Evolutionary conservation across 2,113 vertebrate species (phyloP).

Genomic region (Embiotoca jacksoni): DNA sequence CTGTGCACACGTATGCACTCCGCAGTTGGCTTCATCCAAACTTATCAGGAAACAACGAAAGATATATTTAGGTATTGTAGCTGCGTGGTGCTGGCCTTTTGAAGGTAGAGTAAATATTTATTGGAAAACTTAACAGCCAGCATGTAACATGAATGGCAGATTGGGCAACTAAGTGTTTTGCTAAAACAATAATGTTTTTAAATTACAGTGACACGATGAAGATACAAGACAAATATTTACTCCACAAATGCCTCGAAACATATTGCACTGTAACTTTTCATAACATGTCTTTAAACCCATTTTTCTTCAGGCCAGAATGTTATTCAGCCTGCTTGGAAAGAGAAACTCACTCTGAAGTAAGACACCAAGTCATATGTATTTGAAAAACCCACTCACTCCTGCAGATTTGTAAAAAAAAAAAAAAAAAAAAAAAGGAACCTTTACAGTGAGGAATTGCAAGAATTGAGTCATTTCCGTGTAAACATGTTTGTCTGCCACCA

Average conservation of each 20-base stretch:
- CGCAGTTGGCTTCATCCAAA: constrained; percentile 17
- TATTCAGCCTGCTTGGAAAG: constrained; percentile 12
- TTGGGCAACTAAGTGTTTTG: constrained; percentile 7
- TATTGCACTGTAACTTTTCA: not conserved
- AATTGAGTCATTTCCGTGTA: constrained; percentile 12
- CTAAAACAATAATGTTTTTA: not conserved
- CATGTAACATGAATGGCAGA: not conserved
- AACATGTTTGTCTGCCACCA: constrained; percentile 13
- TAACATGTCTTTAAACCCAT: constrained; percentile 29
- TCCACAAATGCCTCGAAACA: constrained; percentile 2
- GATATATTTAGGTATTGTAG: not conserved
- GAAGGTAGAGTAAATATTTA: constrained; percentile 3
- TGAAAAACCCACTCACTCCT: not conserved
- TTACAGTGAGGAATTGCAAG: not conserved
- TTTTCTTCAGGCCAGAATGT: constrained; percentile 38
- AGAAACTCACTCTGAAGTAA: not conserved
- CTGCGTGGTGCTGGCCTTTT: not conserved
- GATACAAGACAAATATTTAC: constrained; percentile 9
- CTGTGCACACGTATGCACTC: constrained; percentile 22
- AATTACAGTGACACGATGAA: constrained; percentile 21
- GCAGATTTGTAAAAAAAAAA: not conserved
- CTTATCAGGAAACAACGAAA: not conserved
- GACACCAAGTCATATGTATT: not conserved
- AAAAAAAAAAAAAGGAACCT: no score
- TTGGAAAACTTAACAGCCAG: not conserved